Evolutionary conservation across 2,113 vertebrate genomes (phyloP), one percentile per base, ranked within the genome.

Genomic region (Perca fluviatilis): DNA sequence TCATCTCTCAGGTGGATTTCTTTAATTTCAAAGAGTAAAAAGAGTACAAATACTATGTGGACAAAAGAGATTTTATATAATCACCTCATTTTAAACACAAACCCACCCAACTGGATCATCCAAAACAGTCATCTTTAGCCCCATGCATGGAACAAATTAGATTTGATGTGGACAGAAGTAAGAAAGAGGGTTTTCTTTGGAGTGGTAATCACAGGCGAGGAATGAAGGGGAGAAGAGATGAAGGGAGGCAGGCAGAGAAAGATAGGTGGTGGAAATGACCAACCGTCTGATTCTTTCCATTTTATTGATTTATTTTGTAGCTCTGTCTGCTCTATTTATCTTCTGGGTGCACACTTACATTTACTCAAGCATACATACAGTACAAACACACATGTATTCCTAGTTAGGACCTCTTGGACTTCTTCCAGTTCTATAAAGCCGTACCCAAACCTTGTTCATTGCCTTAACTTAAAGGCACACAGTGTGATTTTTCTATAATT

Each of bases 291-390:
- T 85, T 88, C 53, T 62, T 70, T 16, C 43, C 12, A 19, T 80
- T 70, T 63, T 74, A 87, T 89, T 88, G 65, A 84, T 89, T 91
- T 79, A 74, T 79, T 79, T 77, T 80, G 70, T 74, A 67, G 78
- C 80, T 84, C 21, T 1, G 23, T 65, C 60, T 49, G 86, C 51
- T 73, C 36, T 84, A 74, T 87, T 89, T 93, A 86, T 90, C 82
- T 72, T 61, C 16, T 18, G 47, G 70, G 25, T 33, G 65, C 88
- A 89, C 72, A n/a, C 71, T 69, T 83, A 79, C 79, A 74, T 88
- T 88, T 86, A 58, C 79, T 62, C 27, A 13, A 56, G 54, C 50
- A 50, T 70, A 79, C 67, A 56, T 63, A 47, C 51, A 57, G 60
- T 53, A 62, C 71, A 88, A 88, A 86, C 68, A 80, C 82, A 74